Evolutionary conservation across 2,797 vertebrate genomes (phyloP).

Genomic region (Taenioides sp.): DNA sequence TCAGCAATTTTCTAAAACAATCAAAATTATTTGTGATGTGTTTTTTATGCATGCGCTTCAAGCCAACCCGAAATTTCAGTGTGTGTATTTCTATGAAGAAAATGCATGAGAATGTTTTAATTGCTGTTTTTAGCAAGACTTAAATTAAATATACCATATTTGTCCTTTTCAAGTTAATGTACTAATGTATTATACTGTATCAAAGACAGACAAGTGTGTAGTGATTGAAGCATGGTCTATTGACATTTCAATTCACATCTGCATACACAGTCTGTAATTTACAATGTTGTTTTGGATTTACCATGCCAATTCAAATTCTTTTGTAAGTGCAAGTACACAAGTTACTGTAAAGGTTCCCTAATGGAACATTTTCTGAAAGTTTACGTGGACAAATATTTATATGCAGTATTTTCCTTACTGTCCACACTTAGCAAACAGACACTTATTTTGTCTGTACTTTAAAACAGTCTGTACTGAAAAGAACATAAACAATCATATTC

Average conservation of each 20-base stretch:
- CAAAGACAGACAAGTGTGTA: constrained; percentile 43
- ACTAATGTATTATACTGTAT: constrained; percentile 21
- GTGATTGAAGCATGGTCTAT: constrained; percentile 36
- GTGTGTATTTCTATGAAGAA: constrained; percentile 45
- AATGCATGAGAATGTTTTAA: constrained; percentile 44
- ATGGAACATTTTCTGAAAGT: constrained; percentile 3
- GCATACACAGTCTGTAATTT: constrained; percentile 5
- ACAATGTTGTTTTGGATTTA: constrained; percentile 16
- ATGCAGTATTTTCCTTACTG: constrained; percentile 15
- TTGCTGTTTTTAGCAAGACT: constrained; percentile 53
- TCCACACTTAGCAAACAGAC: constrained; percentile 22
- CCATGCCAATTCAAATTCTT: too few species aligned
- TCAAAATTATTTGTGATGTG: constrained; percentile 52
- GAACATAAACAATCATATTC: not conserved
- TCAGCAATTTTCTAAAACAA: constrained; percentile 35
- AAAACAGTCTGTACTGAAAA: not conserved
- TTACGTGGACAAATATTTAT: constrained; percentile 21
- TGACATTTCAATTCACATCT: constrained; percentile 20
- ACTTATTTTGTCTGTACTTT: constrained; percentile 13
- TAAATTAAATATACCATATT: constrained; percentile 36
- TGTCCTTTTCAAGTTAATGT: constrained; percentile 41
- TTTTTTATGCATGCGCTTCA: constrained; percentile 35
- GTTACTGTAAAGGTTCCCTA: not conserved
- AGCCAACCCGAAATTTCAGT: constrained; percentile 23
- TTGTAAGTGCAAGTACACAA: not conserved